Conservation (phyloP, 2,888 invertebrate species). For the Apodemia zela region DNA sequence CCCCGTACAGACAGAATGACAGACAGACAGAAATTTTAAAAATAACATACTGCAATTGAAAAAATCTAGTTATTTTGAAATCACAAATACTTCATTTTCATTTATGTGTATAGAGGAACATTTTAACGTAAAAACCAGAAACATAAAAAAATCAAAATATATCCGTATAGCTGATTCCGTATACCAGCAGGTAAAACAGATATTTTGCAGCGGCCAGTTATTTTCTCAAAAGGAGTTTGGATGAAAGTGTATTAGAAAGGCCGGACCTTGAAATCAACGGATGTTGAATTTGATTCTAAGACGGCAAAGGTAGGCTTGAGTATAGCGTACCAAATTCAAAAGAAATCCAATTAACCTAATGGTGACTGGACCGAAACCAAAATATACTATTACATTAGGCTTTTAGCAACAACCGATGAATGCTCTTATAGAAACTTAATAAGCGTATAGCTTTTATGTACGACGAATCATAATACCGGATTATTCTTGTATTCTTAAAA, state of each 20-base stretch:
- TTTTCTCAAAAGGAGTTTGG: not conserved
- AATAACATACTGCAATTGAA: too few relatives aligned
- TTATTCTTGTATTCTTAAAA: slow-evolving; percentile 16
- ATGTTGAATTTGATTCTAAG: slow-evolving; percentile 1
- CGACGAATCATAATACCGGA: slow-evolving; percentile 15
- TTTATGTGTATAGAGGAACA: too few relatives aligned
- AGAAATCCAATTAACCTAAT: slow-evolving; percentile 10
- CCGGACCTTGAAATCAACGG: slow-evolving; percentile 1
- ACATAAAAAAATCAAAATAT: too few relatives aligned
- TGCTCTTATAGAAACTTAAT: slow-evolving; percentile 16
- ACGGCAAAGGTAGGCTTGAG: not conserved
- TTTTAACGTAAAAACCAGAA: too few relatives aligned
- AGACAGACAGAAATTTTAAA: too few relatives aligned
- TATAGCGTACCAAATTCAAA: slow-evolving; percentile 5
- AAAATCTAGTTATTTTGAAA: too few relatives aligned
- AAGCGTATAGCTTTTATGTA: slow-evolving; percentile 23
- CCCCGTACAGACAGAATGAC: too few relatives aligned
- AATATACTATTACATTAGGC: not conserved
- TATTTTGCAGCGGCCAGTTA: not conserved
- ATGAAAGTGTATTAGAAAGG: slow-evolving; percentile 3
- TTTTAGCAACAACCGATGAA: slow-evolving; percentile 5
- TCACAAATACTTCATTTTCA: too few relatives aligned
- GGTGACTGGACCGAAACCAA: slow-evolving; percentile 11
- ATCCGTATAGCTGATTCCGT: too few relatives aligned
- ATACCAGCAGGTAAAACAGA: too few relatives aligned